These are phyloP conservation scores for Synodontis membranacea DNA, from an alignment of 2,113 vertebrate genomes.

Conservation along the genomic window DNA sequence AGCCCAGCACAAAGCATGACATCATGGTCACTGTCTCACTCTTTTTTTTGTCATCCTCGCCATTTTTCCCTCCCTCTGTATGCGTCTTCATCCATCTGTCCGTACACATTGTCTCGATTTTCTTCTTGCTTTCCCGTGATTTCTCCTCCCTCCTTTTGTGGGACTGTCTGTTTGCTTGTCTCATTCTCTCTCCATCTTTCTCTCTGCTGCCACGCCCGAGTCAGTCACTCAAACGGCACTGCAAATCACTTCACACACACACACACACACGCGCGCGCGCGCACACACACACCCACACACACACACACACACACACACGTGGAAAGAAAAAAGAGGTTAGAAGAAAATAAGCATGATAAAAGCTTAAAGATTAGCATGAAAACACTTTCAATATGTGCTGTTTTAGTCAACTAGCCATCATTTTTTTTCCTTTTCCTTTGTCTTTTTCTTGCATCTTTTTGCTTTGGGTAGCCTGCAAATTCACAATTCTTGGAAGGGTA, in stretches of 20 bases:
- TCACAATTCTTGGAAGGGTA: not conserved
- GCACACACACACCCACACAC: slow-evolving; percentile 6
- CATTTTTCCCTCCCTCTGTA: not conserved
- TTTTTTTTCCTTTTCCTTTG: not conserved
- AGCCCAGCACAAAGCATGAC: slow-evolving; percentile 71
- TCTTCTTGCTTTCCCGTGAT: not conserved
- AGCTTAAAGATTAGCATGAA: not conserved
- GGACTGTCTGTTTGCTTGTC: not conserved
- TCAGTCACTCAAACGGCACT: not conserved
- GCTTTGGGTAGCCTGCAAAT: not conserved
- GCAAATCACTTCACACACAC: not conserved
- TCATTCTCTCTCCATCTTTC: not conserved
- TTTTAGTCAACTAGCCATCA: not conserved
- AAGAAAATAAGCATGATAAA: not conserved
- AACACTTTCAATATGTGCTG: not conserved
- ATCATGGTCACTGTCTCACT: slow-evolving; percentile 60
- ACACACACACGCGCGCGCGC: not conserved
- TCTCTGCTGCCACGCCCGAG: slow-evolving; percentile 31
- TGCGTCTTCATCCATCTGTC: not conserved
- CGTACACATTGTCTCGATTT: not conserved
- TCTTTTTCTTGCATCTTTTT: not conserved
- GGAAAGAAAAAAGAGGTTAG: not conserved
- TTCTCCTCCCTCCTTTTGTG: slow-evolving; percentile 23
- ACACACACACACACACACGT: slow-evolving; percentile 1
- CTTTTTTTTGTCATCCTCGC: not conserved